These are phyloP conservation scores for Prosopocoilus inquinatus DNA, from an alignment of 2,888 invertebrate genomes.

Conservation along the genomic window DNA sequence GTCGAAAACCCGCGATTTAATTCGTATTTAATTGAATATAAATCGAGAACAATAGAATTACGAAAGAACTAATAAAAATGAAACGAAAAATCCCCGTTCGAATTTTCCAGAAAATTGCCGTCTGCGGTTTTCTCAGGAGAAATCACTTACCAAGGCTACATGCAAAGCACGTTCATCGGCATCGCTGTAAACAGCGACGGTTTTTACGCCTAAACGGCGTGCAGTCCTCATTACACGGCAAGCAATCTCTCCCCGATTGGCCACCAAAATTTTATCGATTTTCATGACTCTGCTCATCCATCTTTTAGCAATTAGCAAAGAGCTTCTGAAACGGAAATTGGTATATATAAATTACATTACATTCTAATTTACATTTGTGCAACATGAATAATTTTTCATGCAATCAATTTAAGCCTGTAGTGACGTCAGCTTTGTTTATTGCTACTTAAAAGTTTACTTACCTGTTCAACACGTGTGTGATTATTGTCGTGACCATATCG, in stretches of 20 bases:
- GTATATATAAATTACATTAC: too few species aligned
- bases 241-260: conserved; percentile 98
- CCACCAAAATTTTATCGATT: conserved; percentile 81
- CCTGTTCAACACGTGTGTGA: too few species aligned
- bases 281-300: conserved; percentile 45
- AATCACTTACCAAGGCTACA: conserved; percentile 63
- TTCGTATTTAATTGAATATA: neutral
- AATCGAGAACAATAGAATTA: neutral
- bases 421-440: too few species aligned
- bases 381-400: too few species aligned
- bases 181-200: conserved; percentile 95
- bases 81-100: neutral
- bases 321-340: neutral
- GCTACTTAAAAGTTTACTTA: too few species aligned
- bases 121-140: neutral
- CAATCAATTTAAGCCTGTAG: too few species aligned
- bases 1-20: too few species aligned
- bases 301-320: conserved; percentile 25
- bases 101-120: neutral
- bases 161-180: conserved; percentile 84
- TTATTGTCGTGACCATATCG: too few species aligned
- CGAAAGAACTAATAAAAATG: neutral
- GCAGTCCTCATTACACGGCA: conserved; percentile 90
- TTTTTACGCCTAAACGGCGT: conserved; percentile 79
- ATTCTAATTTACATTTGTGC: too few species aligned